Evolutionary conservation across 2,113 vertebrate genomes (phyloP).

Genomic region (Camelus dromedarius): DNA sequence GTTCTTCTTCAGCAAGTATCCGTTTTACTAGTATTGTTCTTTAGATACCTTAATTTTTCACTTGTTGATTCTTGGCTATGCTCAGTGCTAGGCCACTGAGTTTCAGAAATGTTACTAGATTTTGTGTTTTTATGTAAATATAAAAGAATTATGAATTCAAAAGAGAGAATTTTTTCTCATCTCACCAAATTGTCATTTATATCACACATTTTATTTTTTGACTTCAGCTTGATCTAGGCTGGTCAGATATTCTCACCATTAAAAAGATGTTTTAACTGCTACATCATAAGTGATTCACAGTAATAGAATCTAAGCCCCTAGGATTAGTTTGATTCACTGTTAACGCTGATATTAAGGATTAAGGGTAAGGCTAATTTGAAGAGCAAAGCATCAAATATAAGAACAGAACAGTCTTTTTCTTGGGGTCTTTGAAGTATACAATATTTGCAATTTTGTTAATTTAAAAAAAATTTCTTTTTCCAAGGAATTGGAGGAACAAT

Average conservation of each 20-base stretch:
- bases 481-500: slow-evolving; percentile 97
- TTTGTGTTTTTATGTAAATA: slow-evolving; percentile 13
- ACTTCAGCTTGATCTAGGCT: not conserved
- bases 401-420: slow-evolving; percentile 26
- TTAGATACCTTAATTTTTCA: slow-evolving; percentile 1
- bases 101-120: not conserved
- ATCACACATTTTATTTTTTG: not conserved
- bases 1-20: not conserved
- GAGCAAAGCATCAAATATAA: slow-evolving; percentile 7
- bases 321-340: not conserved
- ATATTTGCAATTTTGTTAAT: slow-evolving; percentile 57
- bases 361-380: not conserved
- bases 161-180: slow-evolving; percentile 11
- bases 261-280: not conserved
- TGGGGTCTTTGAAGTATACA: not conserved
- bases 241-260: not conserved
- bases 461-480: slow-evolving; percentile 61
- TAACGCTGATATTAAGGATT: not conserved
- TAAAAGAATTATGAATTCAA: slow-evolving; percentile 21
- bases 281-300: not conserved
- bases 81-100: not conserved
- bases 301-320: not conserved
- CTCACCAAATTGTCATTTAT: not conserved
- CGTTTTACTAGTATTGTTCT: not conserved
- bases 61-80: not conserved